Base-by-base conservation (phyloP, 1,140 invertebrate species). In the Drosophila pruinosa region DNA sequence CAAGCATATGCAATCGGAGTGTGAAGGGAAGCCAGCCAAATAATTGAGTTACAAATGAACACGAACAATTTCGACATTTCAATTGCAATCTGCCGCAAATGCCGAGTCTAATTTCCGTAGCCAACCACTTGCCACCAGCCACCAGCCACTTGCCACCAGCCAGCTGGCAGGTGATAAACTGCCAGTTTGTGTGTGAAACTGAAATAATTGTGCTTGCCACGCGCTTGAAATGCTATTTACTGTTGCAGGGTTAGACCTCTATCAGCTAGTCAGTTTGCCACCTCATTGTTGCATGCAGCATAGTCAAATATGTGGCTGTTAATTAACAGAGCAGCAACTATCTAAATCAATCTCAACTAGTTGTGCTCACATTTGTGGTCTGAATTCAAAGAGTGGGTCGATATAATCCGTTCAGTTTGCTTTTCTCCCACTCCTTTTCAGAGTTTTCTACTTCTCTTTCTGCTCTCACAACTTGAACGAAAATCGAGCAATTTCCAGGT, bases 71-170 rank as follows among this genome's bases (percentile, higher is more conserved):
- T 53, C 8, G 26, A 26, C 17, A 41, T 59, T 58, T 69, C 54
- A 26, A 52, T 62, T 61, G 24, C 47, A 45, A 69, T 58, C 22
- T 41, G 58, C 47, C 69, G 47, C 69, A 62, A 73, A 65, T 58
- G 36, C 36, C 68, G 41, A 34, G 39, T 64, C 67, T 64, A 77
- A 77, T 81, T 73, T 80, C 73, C 78, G 62, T 31, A 17, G 26
- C 26, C 45, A 59, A 52, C 50, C 53, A 41, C 19, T 4, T 58
- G 24, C 17, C 39, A 43, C 17, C 14, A 12, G 21, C 41, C 21
- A 12, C 19, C 14, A 12, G 19, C 19, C 41, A 24, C 41, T 22
- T 17, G 10, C 41, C 41, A 45, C 41, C n/a, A 12, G 19, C 22
- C 43, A 47, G 1, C 21, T 47, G 22, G 5, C 43, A 26, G 0